phyloP scores from a whole-genome alignment of 2,113 vertebrate genomes.

The Uropsilus gracilis region DNA sequence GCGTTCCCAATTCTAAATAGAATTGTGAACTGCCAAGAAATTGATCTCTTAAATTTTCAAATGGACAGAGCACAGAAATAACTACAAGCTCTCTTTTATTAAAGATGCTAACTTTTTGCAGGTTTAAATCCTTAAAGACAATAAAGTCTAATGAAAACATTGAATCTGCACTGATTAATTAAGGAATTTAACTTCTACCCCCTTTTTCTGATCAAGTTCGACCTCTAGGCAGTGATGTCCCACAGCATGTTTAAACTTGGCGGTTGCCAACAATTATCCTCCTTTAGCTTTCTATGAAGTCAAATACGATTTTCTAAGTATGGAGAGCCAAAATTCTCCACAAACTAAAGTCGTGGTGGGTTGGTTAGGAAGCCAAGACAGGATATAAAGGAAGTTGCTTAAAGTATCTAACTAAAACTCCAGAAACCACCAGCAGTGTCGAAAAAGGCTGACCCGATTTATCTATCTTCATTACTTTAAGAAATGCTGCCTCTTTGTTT shows the following conservation, averaged over 20 bases:
- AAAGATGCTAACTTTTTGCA: not conserved
- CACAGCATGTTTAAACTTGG: slow-evolving; percentile 45
- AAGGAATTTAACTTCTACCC: not conserved
- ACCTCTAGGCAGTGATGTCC: not conserved
- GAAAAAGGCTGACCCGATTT: slow-evolving; percentile 84
- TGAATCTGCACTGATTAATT: not conserved
- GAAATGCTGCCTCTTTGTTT: slow-evolving; percentile 87
- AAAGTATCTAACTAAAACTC: slow-evolving; percentile 70
- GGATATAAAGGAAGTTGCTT: slow-evolving; percentile 64
- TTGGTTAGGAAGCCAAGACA: not conserved
- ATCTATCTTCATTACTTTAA: slow-evolving; percentile 88
- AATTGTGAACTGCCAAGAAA: not conserved
- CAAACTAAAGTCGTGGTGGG: slow-evolving; percentile 53
- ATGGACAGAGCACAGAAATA: not conserved
- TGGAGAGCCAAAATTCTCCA: slow-evolving; percentile 53
- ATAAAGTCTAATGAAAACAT: slow-evolving; percentile 5
- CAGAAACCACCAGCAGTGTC: slow-evolving; percentile 75
- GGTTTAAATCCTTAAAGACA: slow-evolving; percentile 30
- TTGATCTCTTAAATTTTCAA: not conserved
- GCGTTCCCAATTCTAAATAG: not conserved
- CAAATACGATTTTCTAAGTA: slow-evolving; percentile 64
- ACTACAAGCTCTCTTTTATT: not conserved
- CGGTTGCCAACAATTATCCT: slow-evolving; percentile 62
- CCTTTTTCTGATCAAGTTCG: not conserved
- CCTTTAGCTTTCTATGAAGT: slow-evolving; percentile 61